Conservation (phyloP, 2,797 vertebrate genomes). For the Heliangelus exortis region DNA sequence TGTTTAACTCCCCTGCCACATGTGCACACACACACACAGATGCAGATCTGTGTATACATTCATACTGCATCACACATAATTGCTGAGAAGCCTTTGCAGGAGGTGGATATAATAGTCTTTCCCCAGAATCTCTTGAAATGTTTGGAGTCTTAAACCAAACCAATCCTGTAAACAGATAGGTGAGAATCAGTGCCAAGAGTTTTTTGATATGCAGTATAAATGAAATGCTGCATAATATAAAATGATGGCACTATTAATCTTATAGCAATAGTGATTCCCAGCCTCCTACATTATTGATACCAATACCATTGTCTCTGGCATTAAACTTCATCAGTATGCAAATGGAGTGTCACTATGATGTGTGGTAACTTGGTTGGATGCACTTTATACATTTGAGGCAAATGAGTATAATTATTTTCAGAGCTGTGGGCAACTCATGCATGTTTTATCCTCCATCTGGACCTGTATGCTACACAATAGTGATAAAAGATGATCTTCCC, state of each 20-base stretch:
- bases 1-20: background rate
- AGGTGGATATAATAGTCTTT: background rate
- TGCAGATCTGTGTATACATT: background rate
- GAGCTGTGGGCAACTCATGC: constrained; percentile 78
- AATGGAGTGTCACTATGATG: constrained; percentile 87
- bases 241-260: constrained; percentile 83
- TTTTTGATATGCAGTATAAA: constrained; percentile 74
- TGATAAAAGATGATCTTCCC: constrained; percentile 88
- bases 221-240: constrained; percentile 79
- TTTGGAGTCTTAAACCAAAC: constrained; percentile 53
- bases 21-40: background rate
- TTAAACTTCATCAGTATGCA: constrained; percentile 90
- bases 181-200: constrained; percentile 21
- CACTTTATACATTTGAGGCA: constrained; percentile 90
- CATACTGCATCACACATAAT: background rate
- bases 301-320: constrained; percentile 81
- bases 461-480: constrained; percentile 84
- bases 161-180: constrained; percentile 38
- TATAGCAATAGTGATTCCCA: constrained; percentile 62
- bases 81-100: background rate
- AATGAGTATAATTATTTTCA: constrained; percentile 95
- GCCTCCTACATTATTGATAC: background rate
- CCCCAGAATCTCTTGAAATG: background rate
- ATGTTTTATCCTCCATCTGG: constrained; percentile 95
- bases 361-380: constrained; percentile 91